Base-by-base conservation (phyloP, 2,888 invertebrate genomes). In the Acronicta psi region DNA sequence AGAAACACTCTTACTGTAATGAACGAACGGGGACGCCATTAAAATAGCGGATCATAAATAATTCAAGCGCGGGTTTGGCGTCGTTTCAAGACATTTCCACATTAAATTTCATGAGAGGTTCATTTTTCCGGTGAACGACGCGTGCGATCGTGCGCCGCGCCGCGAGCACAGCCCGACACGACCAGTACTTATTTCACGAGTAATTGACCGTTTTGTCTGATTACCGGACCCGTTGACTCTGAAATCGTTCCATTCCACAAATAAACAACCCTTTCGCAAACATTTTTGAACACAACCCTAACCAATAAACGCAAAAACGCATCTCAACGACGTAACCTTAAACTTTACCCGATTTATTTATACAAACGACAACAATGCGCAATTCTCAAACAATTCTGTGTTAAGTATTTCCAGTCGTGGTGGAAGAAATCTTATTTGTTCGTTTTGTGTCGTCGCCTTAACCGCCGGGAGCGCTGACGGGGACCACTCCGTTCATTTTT, bases 81-180 rank as follows among this genome's bases (percentile, higher is more conserved):
- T 87, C 87, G 92, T 90, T 93, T 93, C 93, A 94, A 93, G 92
- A 91, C 88, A 91, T 92, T 92, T 92, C 87, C 87, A 92, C 93
- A 92, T 93, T 91, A 93, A 93, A 92, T 93, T 94, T 93, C 93
- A 93, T 92, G 93, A 93, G 92, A 88, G 84, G 85, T 89, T 90
- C 89, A 92, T 92, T 93, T 94, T 93, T 93, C 91, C 88, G 85
- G 82, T 75, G 82, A 81, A 77, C 77, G 81, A 79, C 79, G 81
- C 81, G 75, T 76, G 80, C 81, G 79, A 72, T 82, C 85, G 83
- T 85, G 83, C 82, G 14, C 29, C 42, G 17, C 51, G 50, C 56
- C 63, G 40, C 43, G 17, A 38, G 41, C 47, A 41, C 41, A 20
- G 54, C 31, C 34, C 58, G 52, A 55, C 57, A 40, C 54, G 45